phyloP scores from a whole-genome alignment of 64 coral and sea anemone genomes.

The Montipora foliosa region DNA sequence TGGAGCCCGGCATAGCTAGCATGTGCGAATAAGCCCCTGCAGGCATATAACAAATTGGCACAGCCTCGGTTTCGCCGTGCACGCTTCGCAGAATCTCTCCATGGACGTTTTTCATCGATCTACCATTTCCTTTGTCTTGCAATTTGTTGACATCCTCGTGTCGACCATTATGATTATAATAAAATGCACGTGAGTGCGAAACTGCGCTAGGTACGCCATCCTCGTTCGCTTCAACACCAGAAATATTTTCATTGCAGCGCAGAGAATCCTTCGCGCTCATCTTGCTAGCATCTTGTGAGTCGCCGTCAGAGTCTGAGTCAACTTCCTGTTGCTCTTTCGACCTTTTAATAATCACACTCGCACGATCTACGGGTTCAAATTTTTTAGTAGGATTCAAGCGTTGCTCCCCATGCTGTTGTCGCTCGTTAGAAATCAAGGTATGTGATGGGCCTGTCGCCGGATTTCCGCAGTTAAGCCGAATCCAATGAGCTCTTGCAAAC shows the following conservation, averaged over 20 bases:
- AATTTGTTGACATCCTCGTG: slow-evolving; percentile 62
- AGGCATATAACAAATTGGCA: slow-evolving; percentile 42
- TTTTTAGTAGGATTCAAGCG: slow-evolving; percentile 1
- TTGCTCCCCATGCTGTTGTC: slow-evolving; percentile 11
- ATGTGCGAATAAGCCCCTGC: slow-evolving; percentile 32
- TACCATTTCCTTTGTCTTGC: slow-evolving; percentile 47
- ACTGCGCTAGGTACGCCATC: background rate
- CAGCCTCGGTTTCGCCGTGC: slow-evolving; percentile 16
- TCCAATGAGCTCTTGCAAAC: slow-evolving; percentile 33
- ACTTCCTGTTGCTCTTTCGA: slow-evolving; percentile 79
- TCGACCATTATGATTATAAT: slow-evolving; percentile 64
- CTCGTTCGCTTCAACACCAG: slow-evolving; percentile 26
- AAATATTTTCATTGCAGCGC: slow-evolving; percentile 73
- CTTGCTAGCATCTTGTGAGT: slow-evolving; percentile 67
- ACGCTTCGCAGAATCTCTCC: slow-evolving; percentile 1
- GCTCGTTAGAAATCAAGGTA: slow-evolving; percentile 10
- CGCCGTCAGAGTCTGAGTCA: slow-evolving; percentile 70
- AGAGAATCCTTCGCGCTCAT: slow-evolving; percentile 52
- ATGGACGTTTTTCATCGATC: background rate
- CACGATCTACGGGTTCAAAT: slow-evolving; percentile 48
- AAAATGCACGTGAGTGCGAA: slow-evolving; percentile 55
- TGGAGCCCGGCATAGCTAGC: slow-evolving; percentile 3
- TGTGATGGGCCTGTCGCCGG: slow-evolving; percentile 41
- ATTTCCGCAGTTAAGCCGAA: slow-evolving; percentile 57
- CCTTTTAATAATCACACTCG: slow-evolving; percentile 78